Evolutionary conservation across 2,888 invertebrate genomes (phyloP), one percentile per base, ranked within the genome.

Genomic region (Ctenicera cuprea): DNA sequence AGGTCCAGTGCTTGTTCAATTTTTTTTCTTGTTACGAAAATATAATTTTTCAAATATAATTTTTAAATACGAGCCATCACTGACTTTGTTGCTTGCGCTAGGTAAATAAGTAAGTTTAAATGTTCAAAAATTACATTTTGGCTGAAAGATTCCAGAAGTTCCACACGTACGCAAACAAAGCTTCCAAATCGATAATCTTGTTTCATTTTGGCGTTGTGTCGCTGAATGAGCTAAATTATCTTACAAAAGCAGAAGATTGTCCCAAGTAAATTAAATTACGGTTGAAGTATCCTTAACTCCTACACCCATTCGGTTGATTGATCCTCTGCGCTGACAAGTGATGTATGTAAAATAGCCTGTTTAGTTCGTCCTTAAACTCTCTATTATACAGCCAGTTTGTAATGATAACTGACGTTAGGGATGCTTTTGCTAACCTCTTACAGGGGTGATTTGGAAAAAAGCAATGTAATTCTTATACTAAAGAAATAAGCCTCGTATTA

Each of bases 261-360:
- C 45, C 3, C 41, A 62, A 62, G 45, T 30, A 62, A 62, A 62
- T 62, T 45, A 62, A 62, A 62, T 62, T 62, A 62, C 45, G 45
- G 62, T 45, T 62, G 26, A 62, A 62, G 43, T 26, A 16, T 45
- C 62, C 22, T 43, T 30, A 59, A 45, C 62, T 62, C 62, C 45
- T 30, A 62, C 45, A 22, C 62, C 30, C 30, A 45, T 45, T 45
- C 45, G 26, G 43, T 45, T 62, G 62, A 62, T 62, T 62, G 62
- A 62, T 62, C 30, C 30, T 62, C 62, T 45, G 45, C 22, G 62
- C 43, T 16, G 14, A 41, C 61, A 30, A 62, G 62, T 22, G 62
- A 45, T 30, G 62, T 45, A 62, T 62, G 45, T 45, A 45, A 62
- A 62, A 16, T 30, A 45, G 45, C 41, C 62, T 14, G 61, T 26